Evolutionary conservation across 2,888 invertebrate genomes (phyloP).

Genomic region (Noctua janthe): DNA sequence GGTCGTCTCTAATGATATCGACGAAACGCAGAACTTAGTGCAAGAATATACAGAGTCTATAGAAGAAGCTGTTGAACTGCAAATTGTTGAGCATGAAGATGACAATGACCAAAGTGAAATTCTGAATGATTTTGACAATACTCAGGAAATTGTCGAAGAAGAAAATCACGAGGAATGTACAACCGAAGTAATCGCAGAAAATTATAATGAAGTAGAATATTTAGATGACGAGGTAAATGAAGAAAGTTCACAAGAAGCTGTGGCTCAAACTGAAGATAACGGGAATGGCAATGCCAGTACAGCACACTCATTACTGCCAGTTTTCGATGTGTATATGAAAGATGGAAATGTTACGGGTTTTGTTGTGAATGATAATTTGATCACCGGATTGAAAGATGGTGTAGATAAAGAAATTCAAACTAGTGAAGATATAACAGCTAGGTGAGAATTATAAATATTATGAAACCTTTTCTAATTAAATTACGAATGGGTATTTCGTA

Average conservation of each 20-base stretch:
- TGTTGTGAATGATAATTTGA: conserved; percentile 66
- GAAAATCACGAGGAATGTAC: conserved; percentile 56
- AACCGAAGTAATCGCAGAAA: conserved; percentile 32
- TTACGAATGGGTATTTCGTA: too few relatives aligned
- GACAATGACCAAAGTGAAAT: conserved; percentile 32
- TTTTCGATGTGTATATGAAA: conserved; percentile 75
- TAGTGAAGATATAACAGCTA: conserved; percentile 57
- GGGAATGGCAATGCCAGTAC: conserved; percentile 49
- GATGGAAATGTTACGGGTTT: conserved; percentile 74
- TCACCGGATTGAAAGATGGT: conserved; percentile 57
- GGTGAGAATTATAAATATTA: conserved; percentile 37
- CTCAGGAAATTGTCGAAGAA: conserved; percentile 35
- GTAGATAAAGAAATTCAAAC: conserved; percentile 68
- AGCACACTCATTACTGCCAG: conserved; percentile 68
- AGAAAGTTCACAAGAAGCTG: conserved; percentile 59
- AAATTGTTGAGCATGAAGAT: conserved; percentile 29
- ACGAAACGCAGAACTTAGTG: conserved; percentile 33
- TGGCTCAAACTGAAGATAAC: conserved; percentile 60
- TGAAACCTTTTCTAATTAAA: background rate
- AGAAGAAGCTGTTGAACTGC: conserved; percentile 29
- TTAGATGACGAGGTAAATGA: conserved; percentile 43
- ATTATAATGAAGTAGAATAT: conserved; percentile 46
- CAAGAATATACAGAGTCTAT: conserved; percentile 45
- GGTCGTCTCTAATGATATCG: conserved; percentile 54
- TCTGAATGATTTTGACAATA: conserved; percentile 30